Conservation (phyloP, 2,797 vertebrate genomes). For the Cottoperca gobio region DNA sequence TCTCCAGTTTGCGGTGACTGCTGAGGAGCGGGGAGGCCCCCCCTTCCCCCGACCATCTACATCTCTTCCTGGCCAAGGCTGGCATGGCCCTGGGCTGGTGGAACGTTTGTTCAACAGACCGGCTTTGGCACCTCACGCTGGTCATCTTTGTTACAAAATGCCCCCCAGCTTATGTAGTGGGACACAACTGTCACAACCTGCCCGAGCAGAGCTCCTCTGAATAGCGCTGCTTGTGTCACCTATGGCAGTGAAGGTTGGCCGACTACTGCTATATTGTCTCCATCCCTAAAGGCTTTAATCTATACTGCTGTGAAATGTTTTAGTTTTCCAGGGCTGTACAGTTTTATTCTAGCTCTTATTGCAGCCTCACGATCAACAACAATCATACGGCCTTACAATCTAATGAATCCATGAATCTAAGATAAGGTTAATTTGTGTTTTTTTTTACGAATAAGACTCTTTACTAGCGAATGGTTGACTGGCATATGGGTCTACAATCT, state of each 20-base stretch:
- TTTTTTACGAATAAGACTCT: constrained; percentile 68
- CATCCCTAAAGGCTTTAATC: constrained; percentile 18
- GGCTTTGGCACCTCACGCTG: constrained; percentile 74
- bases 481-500: constrained; percentile 45
- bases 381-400: constrained; percentile 46
- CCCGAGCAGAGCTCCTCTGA: constrained; percentile 45
- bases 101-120: constrained; percentile 69
- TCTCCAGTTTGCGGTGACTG: constrained; percentile 45
- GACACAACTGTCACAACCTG: constrained; percentile 75
- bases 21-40: constrained; percentile 13
- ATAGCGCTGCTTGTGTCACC: constrained; percentile 65
- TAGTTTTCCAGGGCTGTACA: background rate
- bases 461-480: constrained; percentile 44
- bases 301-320: background rate
- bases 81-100: constrained; percentile 55
- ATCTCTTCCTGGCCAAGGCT: constrained; percentile 50
- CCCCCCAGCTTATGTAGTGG: constrained; percentile 72
- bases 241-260: constrained; percentile 13
- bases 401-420: too few species aligned
- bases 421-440: constrained; percentile 67
- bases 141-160: constrained; percentile 80
- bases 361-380: constrained; percentile 34
- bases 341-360: constrained; percentile 52
- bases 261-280: constrained; percentile 5
- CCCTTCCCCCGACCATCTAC: constrained; percentile 18